Conservation (phyloP, 2,113 vertebrate species). For the Coregonus clupeaformis region DNA sequence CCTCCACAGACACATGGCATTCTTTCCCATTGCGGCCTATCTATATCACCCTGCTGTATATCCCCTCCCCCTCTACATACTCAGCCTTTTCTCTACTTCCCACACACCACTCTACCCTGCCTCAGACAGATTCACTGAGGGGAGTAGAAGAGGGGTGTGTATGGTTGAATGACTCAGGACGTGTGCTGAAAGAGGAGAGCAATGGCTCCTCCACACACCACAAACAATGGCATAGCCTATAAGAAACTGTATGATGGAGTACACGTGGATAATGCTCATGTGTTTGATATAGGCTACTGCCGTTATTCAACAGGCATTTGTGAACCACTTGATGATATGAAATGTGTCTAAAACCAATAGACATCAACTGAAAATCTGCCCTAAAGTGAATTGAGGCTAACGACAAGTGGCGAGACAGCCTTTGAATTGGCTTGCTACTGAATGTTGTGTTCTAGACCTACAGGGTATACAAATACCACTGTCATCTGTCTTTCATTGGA, state of each 20-base stretch:
- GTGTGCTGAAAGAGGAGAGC: conserved; percentile 58
- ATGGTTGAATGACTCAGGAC: conserved; percentile 40
- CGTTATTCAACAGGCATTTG: too few species aligned
- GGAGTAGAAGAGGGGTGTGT: too few species aligned
- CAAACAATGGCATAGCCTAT: neutral
- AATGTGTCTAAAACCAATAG: too few species aligned
- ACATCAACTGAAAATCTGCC: too few species aligned
- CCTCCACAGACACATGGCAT: conserved; percentile 55
- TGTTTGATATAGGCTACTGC: too few species aligned
- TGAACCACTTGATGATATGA: too few species aligned
- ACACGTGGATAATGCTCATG: too few species aligned
- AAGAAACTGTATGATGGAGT: neutral
- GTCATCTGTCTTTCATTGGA: conserved; percentile 17
- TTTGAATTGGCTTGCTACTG: too few species aligned
- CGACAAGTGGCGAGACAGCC: too few species aligned
- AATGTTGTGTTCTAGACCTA: neutral
- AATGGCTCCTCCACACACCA: conserved; percentile 47
- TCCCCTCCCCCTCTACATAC: conserved; percentile 45
- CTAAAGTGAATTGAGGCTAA: too few species aligned
- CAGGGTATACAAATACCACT: neutral
- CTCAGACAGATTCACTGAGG: conserved; percentile 43
- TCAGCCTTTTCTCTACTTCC: conserved; percentile 49
- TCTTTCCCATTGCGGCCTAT: conserved; percentile 63
- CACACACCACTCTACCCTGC: conserved; percentile 39
- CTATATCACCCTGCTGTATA: conserved; percentile 61